phyloP scores from a whole-genome alignment of 2,888 invertebrate species.

The Drosophila barbarae region DNA sequence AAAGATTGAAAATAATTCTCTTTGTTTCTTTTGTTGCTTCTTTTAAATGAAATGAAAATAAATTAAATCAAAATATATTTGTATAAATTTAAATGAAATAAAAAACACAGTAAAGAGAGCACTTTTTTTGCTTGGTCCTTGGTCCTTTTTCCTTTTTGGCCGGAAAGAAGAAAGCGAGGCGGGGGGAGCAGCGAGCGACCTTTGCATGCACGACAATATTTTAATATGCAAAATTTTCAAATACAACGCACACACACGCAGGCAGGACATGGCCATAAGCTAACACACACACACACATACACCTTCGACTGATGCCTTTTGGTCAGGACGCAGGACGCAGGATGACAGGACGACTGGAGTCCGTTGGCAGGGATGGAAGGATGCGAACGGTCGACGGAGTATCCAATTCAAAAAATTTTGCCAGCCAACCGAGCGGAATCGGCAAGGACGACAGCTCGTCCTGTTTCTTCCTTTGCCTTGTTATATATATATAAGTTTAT shows the following conservation, averaged over 20 bases:
- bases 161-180: conserved; percentile 36
- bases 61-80: background rate
- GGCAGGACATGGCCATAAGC: conserved; percentile 32
- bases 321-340: conserved; percentile 50
- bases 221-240: conserved; percentile 75
- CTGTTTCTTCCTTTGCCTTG: conserved; percentile 10
- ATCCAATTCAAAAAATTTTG: conserved; percentile 73
- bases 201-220: conserved; percentile 74
- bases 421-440: conserved; percentile 73
- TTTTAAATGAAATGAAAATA: background rate
- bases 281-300: conserved; percentile 23
- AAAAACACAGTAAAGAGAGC: conserved; percentile 7
- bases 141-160: conserved; percentile 29
- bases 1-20: too few species aligned
- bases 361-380: conserved; percentile 14
- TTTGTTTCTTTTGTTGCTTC: too few species aligned
- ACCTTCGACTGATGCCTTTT: conserved; percentile 44
- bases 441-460: conserved; percentile 41
- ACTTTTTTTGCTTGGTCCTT: conserved; percentile 49
- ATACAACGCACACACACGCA: conserved; percentile 52
- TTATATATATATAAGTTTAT: background rate
- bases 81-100: too few species aligned
- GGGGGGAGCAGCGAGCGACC: conserved; percentile 55
- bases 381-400: conserved; percentile 59
- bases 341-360: conserved; percentile 8